These are phyloP conservation scores for Megaceryle maxima DNA, from an alignment of 2,113 vertebrate species.

Conservation along the genomic window DNA sequence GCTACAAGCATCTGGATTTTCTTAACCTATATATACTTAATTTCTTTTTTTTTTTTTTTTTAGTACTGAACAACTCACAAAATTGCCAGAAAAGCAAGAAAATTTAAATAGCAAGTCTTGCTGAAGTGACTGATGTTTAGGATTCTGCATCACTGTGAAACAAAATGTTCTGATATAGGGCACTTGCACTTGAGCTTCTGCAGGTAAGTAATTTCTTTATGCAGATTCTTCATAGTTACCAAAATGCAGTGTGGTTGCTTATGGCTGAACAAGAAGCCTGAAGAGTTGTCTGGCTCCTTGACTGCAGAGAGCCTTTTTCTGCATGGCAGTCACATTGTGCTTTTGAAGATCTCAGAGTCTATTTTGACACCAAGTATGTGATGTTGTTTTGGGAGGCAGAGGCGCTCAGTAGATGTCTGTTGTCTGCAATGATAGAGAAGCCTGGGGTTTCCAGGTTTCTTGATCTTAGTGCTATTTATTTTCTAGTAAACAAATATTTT, in stretches of 20 bases:
- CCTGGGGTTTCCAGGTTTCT: not conserved
- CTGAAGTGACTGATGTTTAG: not conserved
- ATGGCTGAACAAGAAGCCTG: not conserved
- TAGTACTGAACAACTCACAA: not conserved
- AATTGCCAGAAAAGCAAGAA: not conserved
- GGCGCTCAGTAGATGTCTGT: not conserved
- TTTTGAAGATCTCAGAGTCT: not conserved
- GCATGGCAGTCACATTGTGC: not conserved
- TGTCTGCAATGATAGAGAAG: not conserved
- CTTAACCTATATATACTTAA: not conserved
- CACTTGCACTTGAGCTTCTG: not conserved
- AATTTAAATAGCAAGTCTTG: not conserved
- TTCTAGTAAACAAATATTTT: not conserved
- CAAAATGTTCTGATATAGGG: fast-evolving
- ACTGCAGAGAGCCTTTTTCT: not conserved
- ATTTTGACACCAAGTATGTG: not conserved
- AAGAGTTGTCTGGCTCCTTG: not conserved
- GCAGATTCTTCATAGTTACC: not conserved
- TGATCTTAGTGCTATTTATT: not conserved
- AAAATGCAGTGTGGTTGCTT: not conserved
- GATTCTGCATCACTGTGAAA: not conserved
- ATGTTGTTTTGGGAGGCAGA: not conserved
- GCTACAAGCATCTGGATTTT: not conserved
- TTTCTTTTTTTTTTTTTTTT: not conserved
- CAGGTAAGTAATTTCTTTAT: not conserved